Evolutionary conservation across 2,888 invertebrate species (phyloP).

Genomic region (Epiblema foenella): DNA sequence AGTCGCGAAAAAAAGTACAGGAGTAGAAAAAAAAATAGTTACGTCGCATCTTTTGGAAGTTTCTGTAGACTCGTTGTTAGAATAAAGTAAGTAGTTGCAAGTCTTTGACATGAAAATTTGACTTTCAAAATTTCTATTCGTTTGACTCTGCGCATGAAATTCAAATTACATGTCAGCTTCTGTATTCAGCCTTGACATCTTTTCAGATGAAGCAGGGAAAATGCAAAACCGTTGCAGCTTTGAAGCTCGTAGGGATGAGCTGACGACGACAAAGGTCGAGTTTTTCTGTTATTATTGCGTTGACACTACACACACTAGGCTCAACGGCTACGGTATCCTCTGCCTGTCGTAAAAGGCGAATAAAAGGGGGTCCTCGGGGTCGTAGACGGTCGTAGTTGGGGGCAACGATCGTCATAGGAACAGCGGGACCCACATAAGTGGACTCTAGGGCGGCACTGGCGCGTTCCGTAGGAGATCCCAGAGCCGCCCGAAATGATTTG

Average conservation of each 20-base stretch:
- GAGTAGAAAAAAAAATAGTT: background rate
- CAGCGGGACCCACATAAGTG: too few relatives aligned
- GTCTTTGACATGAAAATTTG: constrained; percentile 30
- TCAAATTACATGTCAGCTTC: constrained; percentile 18
- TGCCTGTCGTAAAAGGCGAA: too few relatives aligned
- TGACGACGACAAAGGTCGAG: background rate
- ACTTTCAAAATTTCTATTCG: constrained; percentile 27
- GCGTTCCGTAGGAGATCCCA: too few relatives aligned
- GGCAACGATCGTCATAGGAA: too few relatives aligned
- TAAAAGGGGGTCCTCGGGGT: too few relatives aligned
- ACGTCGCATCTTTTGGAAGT: background rate
- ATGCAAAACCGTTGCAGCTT: constrained; percentile 14
- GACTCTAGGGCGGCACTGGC: too few relatives aligned
- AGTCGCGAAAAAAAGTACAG: too few relatives aligned
- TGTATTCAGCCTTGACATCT: constrained; percentile 29
- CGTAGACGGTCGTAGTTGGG: too few relatives aligned
- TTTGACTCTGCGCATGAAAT: constrained; percentile 25
- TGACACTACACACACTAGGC: too few relatives aligned
- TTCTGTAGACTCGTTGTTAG: constrained; percentile 11
- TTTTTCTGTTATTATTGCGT: background rate
- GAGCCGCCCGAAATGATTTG: too few relatives aligned
- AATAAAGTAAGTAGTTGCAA: constrained; percentile 15
- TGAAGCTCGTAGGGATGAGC: background rate
- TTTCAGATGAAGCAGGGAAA: background rate
- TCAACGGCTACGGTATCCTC: too few relatives aligned